Evolutionary conservation across 1,140 invertebrate species (phyloP), one percentile per base, ranked within the genome.

Genomic region (Trachelipus rathkii): DNA sequence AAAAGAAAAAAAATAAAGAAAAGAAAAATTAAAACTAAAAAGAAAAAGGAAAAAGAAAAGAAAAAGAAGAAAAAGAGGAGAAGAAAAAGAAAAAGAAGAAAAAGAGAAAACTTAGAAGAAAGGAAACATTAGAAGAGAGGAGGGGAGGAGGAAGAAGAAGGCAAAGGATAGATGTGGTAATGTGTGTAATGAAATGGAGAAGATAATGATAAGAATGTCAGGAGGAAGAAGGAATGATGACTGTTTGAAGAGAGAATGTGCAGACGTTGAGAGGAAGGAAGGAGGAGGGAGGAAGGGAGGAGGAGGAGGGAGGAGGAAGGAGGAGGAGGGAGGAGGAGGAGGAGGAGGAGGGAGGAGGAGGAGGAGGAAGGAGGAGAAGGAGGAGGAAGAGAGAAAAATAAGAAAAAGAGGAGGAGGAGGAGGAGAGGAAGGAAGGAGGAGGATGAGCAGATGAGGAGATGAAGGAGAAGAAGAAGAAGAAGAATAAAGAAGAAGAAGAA

Each of bases 41-140:
- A n/a, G n/a, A n/a, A n/a, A n/a, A n/a, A 21, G 21, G 10, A 11
- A 70, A 23, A n/a, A 3, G 33, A 33, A 6, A 33, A 33, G 33
- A 33, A 33, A 6, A 33, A 33, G 6, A 33, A 6, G 33, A 33
- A 33, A 3, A 44, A 24, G 71, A 72, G 71, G 19, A 44, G 43
- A 44, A 72, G 33, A n/a, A 6, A 33, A 33, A 6, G 33, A 33
- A 1, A 6, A 33, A 33, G 33, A 6, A 33, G 13, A 3, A 15
- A 3, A 3, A 11, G 68, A 13, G 68, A 70, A n/a, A n/a, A n/a
- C n/a, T n/a, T n/a, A 33, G 13, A 33, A 70, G 13, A 70, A 69
- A 24, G 33, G 67, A 69, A 70, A 23, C 10, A 70, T n/a, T n/a
- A 24, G 33, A 24, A 69, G 67, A 69, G 67, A 69, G 67, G n/a